These are phyloP conservation scores for Antedon mediterranea DNA, from an alignment of 53 echinoderm and acorn worm genomes.

Conservation along the genomic window DNA sequence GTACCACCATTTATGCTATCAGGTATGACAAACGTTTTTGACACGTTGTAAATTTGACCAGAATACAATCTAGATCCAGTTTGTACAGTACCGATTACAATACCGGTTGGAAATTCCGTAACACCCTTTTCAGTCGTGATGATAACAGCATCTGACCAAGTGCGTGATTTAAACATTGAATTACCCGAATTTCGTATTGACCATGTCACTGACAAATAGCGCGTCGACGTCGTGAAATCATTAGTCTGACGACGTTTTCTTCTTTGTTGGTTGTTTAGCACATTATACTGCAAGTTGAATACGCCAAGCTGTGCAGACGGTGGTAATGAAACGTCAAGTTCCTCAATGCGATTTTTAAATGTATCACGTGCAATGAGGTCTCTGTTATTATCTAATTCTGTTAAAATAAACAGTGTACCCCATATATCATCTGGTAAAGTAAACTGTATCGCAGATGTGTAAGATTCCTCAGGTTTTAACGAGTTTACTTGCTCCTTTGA, in stretches of 20 bases:
- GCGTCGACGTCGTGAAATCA: neutral
- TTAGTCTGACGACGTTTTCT: slow-evolving; percentile 5
- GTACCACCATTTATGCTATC: slow-evolving; percentile 5
- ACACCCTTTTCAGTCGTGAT: slow-evolving; percentile 2
- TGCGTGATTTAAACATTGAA: slow-evolving; percentile 2
- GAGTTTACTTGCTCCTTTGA: neutral
- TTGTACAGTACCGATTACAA: neutral
- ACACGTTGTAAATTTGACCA: neutral
- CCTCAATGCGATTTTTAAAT: neutral
- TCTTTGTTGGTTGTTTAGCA: too few relatives aligned
- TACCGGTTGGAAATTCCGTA: neutral
- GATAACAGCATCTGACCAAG: slow-evolving; percentile 8
- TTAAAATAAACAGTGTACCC: neutral
- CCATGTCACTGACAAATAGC: slow-evolving; percentile 7
- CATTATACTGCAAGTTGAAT: neutral
- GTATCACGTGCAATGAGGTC: neutral
- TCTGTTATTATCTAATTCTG: neutral
- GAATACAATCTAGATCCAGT: neutral
- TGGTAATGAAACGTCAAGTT: neutral
- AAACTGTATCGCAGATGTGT: neutral
- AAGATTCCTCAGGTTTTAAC: neutral
- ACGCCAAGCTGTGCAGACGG: neutral
- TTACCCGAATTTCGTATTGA: neutral
- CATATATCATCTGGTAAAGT: slow-evolving; percentile 9
- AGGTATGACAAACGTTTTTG: slow-evolving; percentile 3